Evolutionary conservation across 2,888 invertebrate genomes (phyloP).

Genomic region (Polymixis flavicincta): DNA sequence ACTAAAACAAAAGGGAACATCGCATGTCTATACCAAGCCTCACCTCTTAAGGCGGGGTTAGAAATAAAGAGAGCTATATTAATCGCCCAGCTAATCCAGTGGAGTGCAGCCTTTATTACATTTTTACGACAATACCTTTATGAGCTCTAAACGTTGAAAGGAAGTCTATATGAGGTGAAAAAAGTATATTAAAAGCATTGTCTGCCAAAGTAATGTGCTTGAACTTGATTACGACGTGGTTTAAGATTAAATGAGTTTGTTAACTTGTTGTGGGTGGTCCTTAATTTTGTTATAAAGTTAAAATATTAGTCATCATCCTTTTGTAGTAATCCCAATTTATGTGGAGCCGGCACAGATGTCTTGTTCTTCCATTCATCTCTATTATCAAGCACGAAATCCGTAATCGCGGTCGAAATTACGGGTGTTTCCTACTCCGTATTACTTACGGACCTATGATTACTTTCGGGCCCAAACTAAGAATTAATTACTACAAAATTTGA

Average conservation of each 20-base stretch:
- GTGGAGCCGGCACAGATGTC: not conserved
- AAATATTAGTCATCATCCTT: not conserved
- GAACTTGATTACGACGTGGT: constrained; percentile 14
- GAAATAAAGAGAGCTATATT: constrained; percentile 13
- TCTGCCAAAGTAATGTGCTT: constrained; percentile 30
- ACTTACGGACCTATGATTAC: no score
- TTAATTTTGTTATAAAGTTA: not conserved
- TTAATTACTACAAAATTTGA: no score
- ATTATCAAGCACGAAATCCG: no score
- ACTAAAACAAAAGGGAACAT: no score
- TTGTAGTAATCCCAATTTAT: no score
- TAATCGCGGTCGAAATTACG: no score
- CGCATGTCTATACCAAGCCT: not conserved
- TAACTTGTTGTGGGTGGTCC: constrained; percentile 2
- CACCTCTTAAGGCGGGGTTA: not conserved
- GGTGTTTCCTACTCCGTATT: no score
- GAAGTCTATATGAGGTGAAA: constrained; percentile 29
- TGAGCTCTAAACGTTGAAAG: constrained; percentile 41
- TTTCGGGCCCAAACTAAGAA: no score
- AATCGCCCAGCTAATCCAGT: constrained; percentile 26
- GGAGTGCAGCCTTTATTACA: constrained; percentile 11
- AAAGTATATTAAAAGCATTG: constrained; percentile 46
- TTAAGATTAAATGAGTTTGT: constrained; percentile 13
- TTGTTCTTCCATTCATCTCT: not conserved
- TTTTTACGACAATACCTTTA: constrained; percentile 57